Conservation (phyloP, 2,888 invertebrate genomes). For the Ethmia dodecea region DNA sequence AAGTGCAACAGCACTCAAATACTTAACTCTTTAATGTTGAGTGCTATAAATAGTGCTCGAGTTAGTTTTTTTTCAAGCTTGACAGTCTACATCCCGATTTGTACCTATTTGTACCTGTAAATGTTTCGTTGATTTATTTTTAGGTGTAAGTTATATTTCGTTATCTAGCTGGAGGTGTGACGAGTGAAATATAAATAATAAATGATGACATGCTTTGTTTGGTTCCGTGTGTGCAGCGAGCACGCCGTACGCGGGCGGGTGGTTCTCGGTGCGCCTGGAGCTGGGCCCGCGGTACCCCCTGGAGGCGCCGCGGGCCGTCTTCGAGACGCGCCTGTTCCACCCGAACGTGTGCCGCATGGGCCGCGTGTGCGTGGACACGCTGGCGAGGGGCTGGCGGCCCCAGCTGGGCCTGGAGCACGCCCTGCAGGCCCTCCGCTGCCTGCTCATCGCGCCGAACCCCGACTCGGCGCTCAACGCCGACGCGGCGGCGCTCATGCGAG, state of each 20-base stretch:
- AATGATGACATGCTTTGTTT: no score
- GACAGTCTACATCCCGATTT: no score
- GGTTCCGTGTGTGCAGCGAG: no score
- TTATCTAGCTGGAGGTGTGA: no score
- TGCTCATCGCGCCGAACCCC: constrained; percentile 97
- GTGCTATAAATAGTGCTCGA: no score
- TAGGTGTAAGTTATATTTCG: no score
- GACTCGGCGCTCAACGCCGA: constrained; percentile 98
- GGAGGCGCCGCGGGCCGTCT: constrained; percentile 94
- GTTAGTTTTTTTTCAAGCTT: no score
- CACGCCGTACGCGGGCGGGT: constrained; percentile 93
- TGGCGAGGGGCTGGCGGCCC: constrained; percentile 97
- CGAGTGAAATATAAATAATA: no score
- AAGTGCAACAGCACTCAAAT: no score
- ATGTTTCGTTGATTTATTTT: no score
- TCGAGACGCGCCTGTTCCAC: constrained; percentile 97
- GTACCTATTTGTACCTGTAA: no score
- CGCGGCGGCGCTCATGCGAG: constrained; percentile 94
- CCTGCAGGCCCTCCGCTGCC: constrained; percentile 92
- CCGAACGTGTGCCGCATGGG: constrained; percentile 92
- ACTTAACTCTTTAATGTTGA: no score
- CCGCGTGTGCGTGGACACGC: constrained; percentile 97
- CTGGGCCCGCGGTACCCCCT: constrained; percentile 94
- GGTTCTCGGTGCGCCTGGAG: constrained; percentile 92
- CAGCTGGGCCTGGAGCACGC: constrained; percentile 97